Base-by-base conservation (phyloP, 2,888 invertebrate genomes). In the Loripinus fragilis region DNA sequence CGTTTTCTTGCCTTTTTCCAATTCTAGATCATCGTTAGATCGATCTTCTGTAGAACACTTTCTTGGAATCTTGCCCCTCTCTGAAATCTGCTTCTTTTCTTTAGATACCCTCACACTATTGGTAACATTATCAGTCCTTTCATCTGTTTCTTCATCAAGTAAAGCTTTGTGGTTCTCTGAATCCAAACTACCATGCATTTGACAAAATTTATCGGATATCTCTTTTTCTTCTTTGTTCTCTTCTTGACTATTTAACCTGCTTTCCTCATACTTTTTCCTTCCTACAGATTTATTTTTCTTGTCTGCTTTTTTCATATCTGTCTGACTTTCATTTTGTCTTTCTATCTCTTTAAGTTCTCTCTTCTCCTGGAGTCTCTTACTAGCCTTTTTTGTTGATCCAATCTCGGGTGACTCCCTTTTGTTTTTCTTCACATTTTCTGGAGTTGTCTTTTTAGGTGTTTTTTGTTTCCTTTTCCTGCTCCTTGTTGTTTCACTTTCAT, bases 381-480 rank as follows among this genome's bases (percentile, higher is more conserved):
- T 74, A 10, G 30, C 48, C 45, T 68, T 78, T 38, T 45, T 55
- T 35, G 65, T 65, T 52, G 42, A 60, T 28, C 35, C 67, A 41
- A 67, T 28, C 25, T 28, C 41, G 41, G 23, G 38, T n/a, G 28
- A 8, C 28, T 41, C 25, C 33, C 38, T 71, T 17, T 45, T 72
- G 17, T 12, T 12, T 52, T 73, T 75, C 33, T 60, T 60, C 2
- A 52, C 52, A 55, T 71, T 70, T 50, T 83, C 79, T 65, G 83
- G 81, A 67, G 80, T 74, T 52, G 84, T 71, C 70, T 85, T 87
- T 73, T 88, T 87, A 5, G 90, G 89, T 2, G 84, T 77, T 23
- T 76, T 69, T 65, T 87, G 88, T 71, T 90, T 90, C 60, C 89
- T 76, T 48, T 83, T 82, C 17, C 82, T 78, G 25, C 74, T 74